Conservation (phyloP, 2,113 vertebrate genomes). For the Oncorhynchus gorbuscha region DNA sequence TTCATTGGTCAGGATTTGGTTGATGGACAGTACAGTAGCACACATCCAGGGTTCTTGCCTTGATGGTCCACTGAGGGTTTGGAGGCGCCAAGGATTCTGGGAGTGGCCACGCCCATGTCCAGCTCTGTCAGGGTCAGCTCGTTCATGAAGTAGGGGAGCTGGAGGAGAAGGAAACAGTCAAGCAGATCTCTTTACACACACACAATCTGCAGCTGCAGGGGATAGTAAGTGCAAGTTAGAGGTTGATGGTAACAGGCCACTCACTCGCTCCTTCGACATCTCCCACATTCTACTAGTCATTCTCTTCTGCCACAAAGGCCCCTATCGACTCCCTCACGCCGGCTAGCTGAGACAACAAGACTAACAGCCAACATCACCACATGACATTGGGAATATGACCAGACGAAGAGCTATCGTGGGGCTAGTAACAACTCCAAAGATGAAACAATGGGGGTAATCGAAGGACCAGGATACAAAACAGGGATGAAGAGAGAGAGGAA, state of each 20-base stretch:
- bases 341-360: constrained; percentile 2
- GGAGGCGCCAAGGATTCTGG: constrained; percentile 89
- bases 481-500: not conserved
- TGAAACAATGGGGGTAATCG: not conserved
- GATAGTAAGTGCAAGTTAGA: not conserved
- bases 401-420: not conserved
- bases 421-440: not conserved
- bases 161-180: constrained; percentile 27
- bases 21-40: too few relatives aligned
- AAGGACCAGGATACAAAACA: not conserved
- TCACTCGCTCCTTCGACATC: not conserved
- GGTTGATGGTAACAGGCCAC: not conserved
- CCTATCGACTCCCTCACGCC: not conserved
- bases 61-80: constrained; percentile 88
- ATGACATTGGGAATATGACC: not conserved
- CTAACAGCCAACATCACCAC: not conserved
- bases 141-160: constrained; percentile 99
- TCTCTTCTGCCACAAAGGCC: not conserved
- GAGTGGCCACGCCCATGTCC: constrained; percentile 94
- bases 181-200: not conserved
- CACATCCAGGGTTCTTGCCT: constrained; percentile 73
- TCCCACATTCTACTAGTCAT: not conserved
- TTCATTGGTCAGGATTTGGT: not conserved
- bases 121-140: constrained; percentile 95
- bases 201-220: not conserved